Percentiles rank a stretch among this genome's conserved stretches.
Evolutionary conservation across 2,888 invertebrate species (phyloP).

Genomic region (Dioctria rufipes): DNA sequence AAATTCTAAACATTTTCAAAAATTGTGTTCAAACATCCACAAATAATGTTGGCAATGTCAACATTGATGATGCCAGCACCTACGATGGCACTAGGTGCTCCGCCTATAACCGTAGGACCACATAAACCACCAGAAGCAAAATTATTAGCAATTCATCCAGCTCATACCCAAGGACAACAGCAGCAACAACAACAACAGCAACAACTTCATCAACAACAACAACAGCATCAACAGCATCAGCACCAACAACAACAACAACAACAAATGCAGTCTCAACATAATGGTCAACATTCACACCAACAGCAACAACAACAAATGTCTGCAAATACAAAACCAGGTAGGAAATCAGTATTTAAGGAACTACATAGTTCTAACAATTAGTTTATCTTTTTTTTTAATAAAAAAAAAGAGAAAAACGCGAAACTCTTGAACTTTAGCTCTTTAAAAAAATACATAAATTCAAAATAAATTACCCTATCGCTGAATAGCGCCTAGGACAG

Average conservation of each 20-base stretch:
- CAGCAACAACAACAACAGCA: constrained; percentile 62
- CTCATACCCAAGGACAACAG: constrained; percentile 63
- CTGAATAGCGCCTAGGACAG: not conserved
- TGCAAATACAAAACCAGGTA: constrained; percentile 69
- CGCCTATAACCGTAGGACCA: constrained; percentile 70
- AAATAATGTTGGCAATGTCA: constrained; percentile 72
- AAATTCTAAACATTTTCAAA: constrained; percentile 4
- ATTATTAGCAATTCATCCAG: constrained; percentile 71
- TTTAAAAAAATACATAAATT: not conserved
- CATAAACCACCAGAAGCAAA: constrained; percentile 72
- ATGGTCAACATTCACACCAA: constrained; percentile 60
- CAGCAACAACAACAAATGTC: constrained; percentile 63
- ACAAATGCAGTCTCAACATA: constrained; percentile 39
- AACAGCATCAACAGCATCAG: constrained; percentile 65
- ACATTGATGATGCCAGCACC: constrained; percentile 72
- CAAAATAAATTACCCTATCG: not conserved
- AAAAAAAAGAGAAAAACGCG: not conserved
- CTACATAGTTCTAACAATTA: not conserved
- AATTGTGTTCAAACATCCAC: constrained; percentile 61
- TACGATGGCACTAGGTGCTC: constrained; percentile 71
- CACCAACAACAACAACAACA: constrained; percentile 63
- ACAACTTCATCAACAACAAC: constrained; percentile 64
- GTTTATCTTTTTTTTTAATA: not conserved
- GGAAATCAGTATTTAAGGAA: constrained; percentile 58
- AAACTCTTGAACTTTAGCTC: not conserved